phyloP scores from a whole-genome alignment of 2,113 vertebrate species.

The Gasterosteus nipponicus region DNA sequence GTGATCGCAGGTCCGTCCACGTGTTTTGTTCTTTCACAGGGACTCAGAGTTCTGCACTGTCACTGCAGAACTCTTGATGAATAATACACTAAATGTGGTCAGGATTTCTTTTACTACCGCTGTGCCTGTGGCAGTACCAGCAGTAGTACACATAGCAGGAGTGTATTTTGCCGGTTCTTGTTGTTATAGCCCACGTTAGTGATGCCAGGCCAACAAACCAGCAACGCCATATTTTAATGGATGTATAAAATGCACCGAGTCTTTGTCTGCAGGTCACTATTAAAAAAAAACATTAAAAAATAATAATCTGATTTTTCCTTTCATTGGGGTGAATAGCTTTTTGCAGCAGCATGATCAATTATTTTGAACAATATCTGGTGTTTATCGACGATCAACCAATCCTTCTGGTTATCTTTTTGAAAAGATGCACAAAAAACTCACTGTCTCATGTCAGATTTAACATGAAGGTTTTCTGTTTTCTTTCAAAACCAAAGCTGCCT shows the following conservation, averaged over 20 bases:
- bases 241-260: neutral
- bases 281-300: neutral
- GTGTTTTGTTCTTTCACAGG: neutral
- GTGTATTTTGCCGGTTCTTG: neutral
- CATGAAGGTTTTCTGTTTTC: neutral
- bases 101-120: neutral
- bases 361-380: neutral
- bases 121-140: neutral
- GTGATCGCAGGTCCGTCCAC: slow-evolving; percentile 1
- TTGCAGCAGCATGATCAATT: neutral
- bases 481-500: neutral
- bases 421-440: neutral
- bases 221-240: neutral
- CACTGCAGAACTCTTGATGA: neutral
- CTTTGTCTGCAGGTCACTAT: neutral
- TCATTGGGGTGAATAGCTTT: neutral
- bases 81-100: neutral
- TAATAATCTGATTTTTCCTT: neutral
- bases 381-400: neutral
- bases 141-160: neutral
- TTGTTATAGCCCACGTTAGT: neutral
- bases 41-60: neutral
- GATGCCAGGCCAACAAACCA: neutral
- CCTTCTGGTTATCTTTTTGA: neutral
- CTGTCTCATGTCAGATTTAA: neutral